These are phyloP conservation scores for Drosophila carrolli DNA, from an alignment of 1,140 invertebrate species.

Conservation along the genomic window DNA sequence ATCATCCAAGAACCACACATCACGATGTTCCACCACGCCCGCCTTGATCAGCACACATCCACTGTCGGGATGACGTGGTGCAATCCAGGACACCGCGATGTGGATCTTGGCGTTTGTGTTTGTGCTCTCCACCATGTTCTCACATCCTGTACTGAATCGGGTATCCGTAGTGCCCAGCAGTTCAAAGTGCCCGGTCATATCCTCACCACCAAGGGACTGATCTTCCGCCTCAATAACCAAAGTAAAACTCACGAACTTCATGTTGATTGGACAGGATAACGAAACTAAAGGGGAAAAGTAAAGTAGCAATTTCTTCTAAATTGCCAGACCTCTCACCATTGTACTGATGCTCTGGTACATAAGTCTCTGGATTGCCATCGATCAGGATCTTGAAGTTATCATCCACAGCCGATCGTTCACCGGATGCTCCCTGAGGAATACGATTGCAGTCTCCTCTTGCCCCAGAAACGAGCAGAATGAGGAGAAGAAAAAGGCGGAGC, in stretches of 20 bases:
- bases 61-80: conserved; percentile 88
- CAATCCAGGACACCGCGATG: conserved; percentile 90
- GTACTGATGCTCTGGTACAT: conserved; percentile 89
- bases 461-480: conserved; percentile 3
- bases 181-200: conserved; percentile 86
- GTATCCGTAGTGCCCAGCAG: conserved; percentile 87
- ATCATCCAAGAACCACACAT: conserved; percentile 95
- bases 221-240: conserved; percentile 87
- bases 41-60: conserved; percentile 93
- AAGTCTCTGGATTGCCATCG: conserved; percentile 88
- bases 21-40: conserved; percentile 92
- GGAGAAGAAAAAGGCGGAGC: conserved; percentile 19
- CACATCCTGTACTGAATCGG: conserved; percentile 90
- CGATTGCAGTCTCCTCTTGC: conserved; percentile 54
- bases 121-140: conserved; percentile 90
- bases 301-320: accelerated
- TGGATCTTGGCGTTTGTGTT: conserved; percentile 89
- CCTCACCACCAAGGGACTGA: conserved; percentile 65
- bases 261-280: conserved; percentile 66
- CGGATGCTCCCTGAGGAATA: conserved; percentile 63
- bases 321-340: conserved; percentile 83
- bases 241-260: conserved; percentile 90
- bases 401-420: conserved; percentile 84
- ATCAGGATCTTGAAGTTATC: conserved; percentile 87
- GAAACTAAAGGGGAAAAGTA: conserved; percentile 47